A percentile compares a stretch with the other conserved stretches of the same genome.
Evolutionary conservation across 2,113 vertebrate species (phyloP).

Genomic region (Lampris megalopsis): DNA sequence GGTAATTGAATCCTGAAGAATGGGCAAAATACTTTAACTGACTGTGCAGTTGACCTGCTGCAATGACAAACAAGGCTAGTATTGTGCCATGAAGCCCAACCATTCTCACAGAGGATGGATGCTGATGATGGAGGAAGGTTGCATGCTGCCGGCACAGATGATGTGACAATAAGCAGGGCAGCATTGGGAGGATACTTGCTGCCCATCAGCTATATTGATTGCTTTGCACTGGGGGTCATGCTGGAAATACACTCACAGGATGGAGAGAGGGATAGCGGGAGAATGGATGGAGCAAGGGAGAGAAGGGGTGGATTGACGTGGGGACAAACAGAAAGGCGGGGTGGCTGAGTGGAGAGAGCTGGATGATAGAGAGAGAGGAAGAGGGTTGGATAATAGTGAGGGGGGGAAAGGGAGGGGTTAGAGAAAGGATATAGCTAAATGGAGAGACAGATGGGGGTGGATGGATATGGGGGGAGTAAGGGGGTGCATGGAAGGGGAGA

Average conservation of each 20-base stretch:
- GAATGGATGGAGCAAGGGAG: background rate
- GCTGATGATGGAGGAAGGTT: slow-evolving; percentile 51
- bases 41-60: slow-evolving; percentile 32
- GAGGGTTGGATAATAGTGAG: background rate
- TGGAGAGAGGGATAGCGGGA: background rate
- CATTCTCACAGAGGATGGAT: slow-evolving; percentile 37
- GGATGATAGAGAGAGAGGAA: background rate
- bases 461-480: background rate
- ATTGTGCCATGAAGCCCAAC: slow-evolving; percentile 13
- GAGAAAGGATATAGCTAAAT: background rate
- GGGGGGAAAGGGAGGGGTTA: background rate
- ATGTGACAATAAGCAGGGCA: slow-evolving; percentile 58
- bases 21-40: slow-evolving; percentile 53
- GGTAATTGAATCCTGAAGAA: slow-evolving; percentile 61
- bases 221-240: slow-evolving; percentile 7
- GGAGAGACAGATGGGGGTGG: background rate
- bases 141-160: slow-evolving; percentile 53
- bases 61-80: slow-evolving; percentile 43
- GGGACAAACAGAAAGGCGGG: background rate
- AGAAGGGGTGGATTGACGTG: slow-evolving; percentile 8
- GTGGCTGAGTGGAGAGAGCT: background rate
- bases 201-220: slow-evolving; percentile 66
- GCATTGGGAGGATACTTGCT: slow-evolving; percentile 27
- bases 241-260: slow-evolving; percentile 18
- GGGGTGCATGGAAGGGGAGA: slow-evolving; percentile 12